Conservation (phyloP, 2,797 vertebrate genomes). For the Tinamus major region DNA sequence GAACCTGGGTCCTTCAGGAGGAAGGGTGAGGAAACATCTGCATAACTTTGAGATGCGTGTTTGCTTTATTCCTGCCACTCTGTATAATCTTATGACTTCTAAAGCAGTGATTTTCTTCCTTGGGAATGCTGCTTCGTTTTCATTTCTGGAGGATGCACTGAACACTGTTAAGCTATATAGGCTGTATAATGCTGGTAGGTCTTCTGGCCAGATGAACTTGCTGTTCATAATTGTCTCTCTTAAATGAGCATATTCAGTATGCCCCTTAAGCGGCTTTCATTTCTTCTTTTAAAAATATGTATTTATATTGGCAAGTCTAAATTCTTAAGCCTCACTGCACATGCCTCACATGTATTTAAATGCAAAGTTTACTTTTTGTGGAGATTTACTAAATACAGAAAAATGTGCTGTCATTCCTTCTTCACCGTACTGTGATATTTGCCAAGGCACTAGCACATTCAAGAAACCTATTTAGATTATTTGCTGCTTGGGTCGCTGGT, state of each 20-base stretch:
- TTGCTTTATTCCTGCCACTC: neutral
- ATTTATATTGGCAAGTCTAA: neutral
- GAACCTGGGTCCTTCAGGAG: neutral
- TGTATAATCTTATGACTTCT: neutral
- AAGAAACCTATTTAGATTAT: neutral
- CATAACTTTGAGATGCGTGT: neutral
- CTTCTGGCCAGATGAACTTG: constrained; percentile 18
- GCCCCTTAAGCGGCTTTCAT: constrained; percentile 11
- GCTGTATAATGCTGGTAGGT: neutral
- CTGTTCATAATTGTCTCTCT: neutral
- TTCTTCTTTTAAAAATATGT: constrained; percentile 34
- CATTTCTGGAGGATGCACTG: neutral
- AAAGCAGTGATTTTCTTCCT: neutral
- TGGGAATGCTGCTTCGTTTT: neutral
- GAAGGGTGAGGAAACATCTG: neutral
- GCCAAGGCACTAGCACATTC: neutral
- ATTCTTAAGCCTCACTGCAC: neutral
- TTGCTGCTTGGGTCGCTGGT: neutral
- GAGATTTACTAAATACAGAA: neutral
- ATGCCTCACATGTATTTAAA: neutral
- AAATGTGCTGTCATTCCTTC: constrained; percentile 7
- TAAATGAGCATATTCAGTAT: constrained; percentile 29
- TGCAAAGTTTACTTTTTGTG: constrained; percentile 13
- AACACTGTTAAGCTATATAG: neutral
- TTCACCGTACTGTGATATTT: neutral